phyloP scores from a whole-genome alignment of 2,888 invertebrate species.

The Andrena hattorfiana region DNA sequence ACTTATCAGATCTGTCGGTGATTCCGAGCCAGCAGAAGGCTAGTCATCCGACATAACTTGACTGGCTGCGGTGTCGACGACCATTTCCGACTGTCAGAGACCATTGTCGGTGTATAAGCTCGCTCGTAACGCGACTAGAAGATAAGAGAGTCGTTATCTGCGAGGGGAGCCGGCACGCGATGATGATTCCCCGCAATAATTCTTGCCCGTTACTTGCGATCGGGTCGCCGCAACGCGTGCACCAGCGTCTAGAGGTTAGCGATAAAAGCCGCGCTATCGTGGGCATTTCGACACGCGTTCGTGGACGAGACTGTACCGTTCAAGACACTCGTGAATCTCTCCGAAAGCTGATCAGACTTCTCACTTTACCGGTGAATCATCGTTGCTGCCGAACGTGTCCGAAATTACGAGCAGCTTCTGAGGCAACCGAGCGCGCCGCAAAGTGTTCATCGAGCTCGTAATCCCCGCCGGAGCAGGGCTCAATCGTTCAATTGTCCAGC shows the following conservation, averaged over 20 bases:
- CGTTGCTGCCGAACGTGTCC: too few species aligned
- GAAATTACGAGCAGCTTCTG: too few species aligned
- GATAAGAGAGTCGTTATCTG: conserved; percentile 63
- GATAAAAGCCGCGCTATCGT: conserved; percentile 26
- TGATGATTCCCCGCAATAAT: conserved; percentile 43
- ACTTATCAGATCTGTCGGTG: background rate
- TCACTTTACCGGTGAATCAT: background rate
- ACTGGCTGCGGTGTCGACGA: conserved; percentile 24
- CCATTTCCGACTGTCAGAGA: conserved; percentile 28
- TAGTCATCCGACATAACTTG: conserved; percentile 42
- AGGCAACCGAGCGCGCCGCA: too few species aligned
- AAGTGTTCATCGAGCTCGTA: too few species aligned
- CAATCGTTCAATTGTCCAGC: too few species aligned
- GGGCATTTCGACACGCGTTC: conserved; percentile 15
- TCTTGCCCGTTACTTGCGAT: conserved; percentile 25
- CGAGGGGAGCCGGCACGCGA: conserved; percentile 29
- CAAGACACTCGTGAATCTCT: background rate
- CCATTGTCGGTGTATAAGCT: conserved; percentile 53
- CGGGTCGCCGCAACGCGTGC: conserved; percentile 31
- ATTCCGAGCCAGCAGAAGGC: background rate
- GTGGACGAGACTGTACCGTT: background rate
- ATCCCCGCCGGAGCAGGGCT: too few species aligned
- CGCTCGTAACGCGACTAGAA: conserved; percentile 64
- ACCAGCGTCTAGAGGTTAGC: conserved; percentile 1
- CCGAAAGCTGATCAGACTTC: background rate